Percentiles rank a stretch among this genome's conserved stretches.
Conservation (phyloP, 2,888 invertebrate species). For the Ptychoptera contaminata region DNA sequence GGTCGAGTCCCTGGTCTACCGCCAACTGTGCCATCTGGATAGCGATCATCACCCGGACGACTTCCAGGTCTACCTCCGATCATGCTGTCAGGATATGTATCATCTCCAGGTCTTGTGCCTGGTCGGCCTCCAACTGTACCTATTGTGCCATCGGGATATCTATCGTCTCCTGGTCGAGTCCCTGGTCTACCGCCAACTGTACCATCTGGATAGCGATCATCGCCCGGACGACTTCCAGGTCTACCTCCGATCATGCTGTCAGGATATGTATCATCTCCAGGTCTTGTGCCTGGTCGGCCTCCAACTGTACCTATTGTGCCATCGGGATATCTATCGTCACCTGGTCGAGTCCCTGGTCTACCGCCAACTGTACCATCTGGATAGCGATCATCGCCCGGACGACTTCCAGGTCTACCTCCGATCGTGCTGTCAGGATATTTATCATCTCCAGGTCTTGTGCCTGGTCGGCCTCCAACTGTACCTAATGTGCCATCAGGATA, state of each 20-base stretch:
- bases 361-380: not conserved
- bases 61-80: not conserved
- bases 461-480: constrained; percentile 3
- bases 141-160: not conserved
- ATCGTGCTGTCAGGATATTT: too few species aligned
- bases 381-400: not conserved
- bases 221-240: constrained; percentile 2
- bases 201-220: constrained; percentile 2
- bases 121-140: not conserved
- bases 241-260: constrained; percentile 1
- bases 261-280: too few species aligned
- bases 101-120: too few species aligned
- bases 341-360: not conserved
- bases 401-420: not conserved
- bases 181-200: constrained; percentile 11
- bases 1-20: not conserved
- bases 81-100: not conserved
- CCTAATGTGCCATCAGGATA: not conserved
- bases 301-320: not conserved
- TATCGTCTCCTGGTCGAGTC: constrained; percentile 12
- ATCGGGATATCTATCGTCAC: too few species aligned
- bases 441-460: not conserved
- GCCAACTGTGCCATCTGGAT: not conserved
- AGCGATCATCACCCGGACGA: not conserved
- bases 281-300: constrained; percentile 4